Evolutionary conservation across 2,797 vertebrate genomes (phyloP), one percentile per base, ranked within the genome.

Genomic region (Trichosurus vulpecula): DNA sequence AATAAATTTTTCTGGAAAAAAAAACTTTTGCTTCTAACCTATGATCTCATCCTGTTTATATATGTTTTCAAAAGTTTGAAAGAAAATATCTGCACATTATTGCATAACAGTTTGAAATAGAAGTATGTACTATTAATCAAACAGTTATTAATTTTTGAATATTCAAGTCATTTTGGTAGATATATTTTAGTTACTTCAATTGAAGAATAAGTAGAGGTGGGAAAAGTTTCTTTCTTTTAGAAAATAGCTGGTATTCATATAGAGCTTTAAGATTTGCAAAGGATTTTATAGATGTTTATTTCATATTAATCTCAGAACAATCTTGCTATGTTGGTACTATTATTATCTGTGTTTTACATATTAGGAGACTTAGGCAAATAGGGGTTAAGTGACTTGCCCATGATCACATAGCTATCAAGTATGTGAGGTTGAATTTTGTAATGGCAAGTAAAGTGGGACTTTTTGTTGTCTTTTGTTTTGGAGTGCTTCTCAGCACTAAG

Each of bases 121-220:
- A 93, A 93, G 31, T 52, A 90, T 87, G 11, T n/a, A 94, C 6
- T 87, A 41, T 74, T 96, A 94, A 61, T n/a, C 89, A 90, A 57
- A 3, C 0, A 22, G 0, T 58, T 92, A 96, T 52, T 90, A 3
- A 91, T 93, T 94, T 96, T 0, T 35, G 94, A 52, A 94, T 93
- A 41, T 53, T 92, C 47, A 94, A 47, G 53, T 94, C 52, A 93
- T 92, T 54, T 6, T 89, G 9, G 30, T 54, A 51, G 3, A 58
- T 41, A 90, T 90, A 66, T 66, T 56, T 35, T 58, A 30, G 87
- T 92, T 35, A 90, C 94, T 95, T 94, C 90, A 92, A 9, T 91
- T 90, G 96, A 95, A 91, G 55, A 93, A 91, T 93, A 27, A 35
- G 25, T 31, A 92, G 14, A 87, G 29, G 92, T 96, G 52, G 27